These are phyloP conservation scores for Dynastes tityus DNA, from an alignment of 2,888 invertebrate species.

Conservation along the genomic window DNA sequence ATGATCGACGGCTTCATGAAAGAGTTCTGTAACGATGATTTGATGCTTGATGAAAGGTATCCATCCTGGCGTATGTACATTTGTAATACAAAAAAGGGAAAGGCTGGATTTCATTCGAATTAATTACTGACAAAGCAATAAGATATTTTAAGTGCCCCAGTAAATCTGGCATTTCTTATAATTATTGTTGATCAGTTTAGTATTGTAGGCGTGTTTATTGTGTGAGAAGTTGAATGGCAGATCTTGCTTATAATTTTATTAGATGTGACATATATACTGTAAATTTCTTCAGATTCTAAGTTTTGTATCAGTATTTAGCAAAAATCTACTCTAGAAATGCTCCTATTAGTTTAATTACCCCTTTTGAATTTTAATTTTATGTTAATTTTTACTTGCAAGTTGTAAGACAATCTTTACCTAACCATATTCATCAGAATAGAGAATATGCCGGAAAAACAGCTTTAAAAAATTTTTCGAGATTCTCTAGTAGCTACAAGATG, in stretches of 20 bases:
- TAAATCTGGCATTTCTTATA: constrained; percentile 21
- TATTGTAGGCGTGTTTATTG: constrained; percentile 1
- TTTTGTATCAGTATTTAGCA: too few relatives aligned
- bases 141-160: constrained; percentile 8
- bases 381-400: too few relatives aligned
- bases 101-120: constrained; percentile 5
- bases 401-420: too few relatives aligned
- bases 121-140: constrained; percentile 13
- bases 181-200: constrained; percentile 13
- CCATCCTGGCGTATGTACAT: background rate
- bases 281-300: too few relatives aligned
- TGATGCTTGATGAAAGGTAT: constrained; percentile 5
- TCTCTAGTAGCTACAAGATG: too few relatives aligned
- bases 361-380: too few relatives aligned
- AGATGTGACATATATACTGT: background rate
- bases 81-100: constrained; percentile 14
- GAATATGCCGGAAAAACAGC: too few relatives aligned
- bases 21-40: constrained; percentile 6
- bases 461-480: too few relatives aligned
- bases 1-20: constrained; percentile 21
- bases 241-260: background rate
- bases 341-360: too few relatives aligned
- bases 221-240: background rate
- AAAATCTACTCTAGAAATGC: too few relatives aligned
- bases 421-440: too few relatives aligned